Conservation (phyloP, 2,888 invertebrate species). For the Eupeodes latifasciatus region DNA sequence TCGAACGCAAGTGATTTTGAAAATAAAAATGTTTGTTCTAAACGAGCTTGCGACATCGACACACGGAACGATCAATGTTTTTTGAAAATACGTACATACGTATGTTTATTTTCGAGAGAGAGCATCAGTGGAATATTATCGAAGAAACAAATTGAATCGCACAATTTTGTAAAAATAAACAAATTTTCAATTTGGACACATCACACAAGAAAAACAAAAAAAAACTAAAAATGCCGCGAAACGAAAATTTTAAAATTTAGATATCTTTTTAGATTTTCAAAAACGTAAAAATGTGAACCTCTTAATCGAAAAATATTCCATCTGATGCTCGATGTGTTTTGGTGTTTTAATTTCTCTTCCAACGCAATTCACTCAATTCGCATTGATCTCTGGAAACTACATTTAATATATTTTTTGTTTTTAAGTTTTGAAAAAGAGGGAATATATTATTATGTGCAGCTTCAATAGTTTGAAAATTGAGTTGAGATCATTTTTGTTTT, state of each 20-base stretch:
- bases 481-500: conserved; percentile 29
- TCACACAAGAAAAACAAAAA: not conserved
- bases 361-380: not conserved
- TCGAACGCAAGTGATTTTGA: conserved; percentile 6
- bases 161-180: conserved; percentile 34
- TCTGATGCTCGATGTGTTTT: not conserved
- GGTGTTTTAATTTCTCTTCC: too few species aligned
- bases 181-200: conserved; percentile 17
- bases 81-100: not conserved
- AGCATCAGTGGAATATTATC: not conserved
- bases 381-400: conserved; percentile 2
- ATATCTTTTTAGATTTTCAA: conserved; percentile 3
- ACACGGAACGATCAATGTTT: conserved; percentile 5
- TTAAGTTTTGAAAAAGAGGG: not conserved
- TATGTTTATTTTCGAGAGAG: not conserved
- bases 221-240: not conserved
- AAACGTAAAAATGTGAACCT: conserved; percentile 11
- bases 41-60: conserved; percentile 4
- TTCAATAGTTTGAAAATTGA: conserved; percentile 12
- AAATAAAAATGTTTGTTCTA: not conserved
- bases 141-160: conserved; percentile 8
- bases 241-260: not conserved
- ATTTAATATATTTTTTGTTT: not conserved
- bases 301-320: not conserved
- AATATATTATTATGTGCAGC: not conserved